Conservation (phyloP, 2,797 vertebrate genomes). For the Sebastes itinus region DNA sequence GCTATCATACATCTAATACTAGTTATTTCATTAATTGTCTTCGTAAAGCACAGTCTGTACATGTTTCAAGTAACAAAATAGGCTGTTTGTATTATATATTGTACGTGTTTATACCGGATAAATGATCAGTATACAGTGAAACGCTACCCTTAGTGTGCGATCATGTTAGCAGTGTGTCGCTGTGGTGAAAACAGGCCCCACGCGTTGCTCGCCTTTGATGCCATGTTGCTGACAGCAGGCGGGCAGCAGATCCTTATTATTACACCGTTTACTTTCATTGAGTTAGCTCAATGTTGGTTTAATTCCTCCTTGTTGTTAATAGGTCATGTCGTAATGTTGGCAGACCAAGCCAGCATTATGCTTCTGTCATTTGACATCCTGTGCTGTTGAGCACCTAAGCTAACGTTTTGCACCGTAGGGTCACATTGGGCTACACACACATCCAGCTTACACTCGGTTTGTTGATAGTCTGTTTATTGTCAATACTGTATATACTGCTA, state of each 20-base stretch:
- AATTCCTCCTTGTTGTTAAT: too few species aligned
- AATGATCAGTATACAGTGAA: not conserved
- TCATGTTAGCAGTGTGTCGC: slow-evolving; percentile 26
- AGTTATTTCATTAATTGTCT: not conserved
- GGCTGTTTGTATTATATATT: not conserved
- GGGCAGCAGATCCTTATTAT: not conserved
- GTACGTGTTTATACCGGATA: not conserved
- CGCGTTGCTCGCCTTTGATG: slow-evolving; percentile 60
- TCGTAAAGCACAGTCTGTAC: not conserved
- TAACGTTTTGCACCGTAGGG: slow-evolving; percentile 18
- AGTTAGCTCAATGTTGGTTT: not conserved
- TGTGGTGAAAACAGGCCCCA: slow-evolving; percentile 64
- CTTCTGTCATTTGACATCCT: not conserved
- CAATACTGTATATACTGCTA: too few species aligned
- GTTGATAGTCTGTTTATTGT: too few species aligned
- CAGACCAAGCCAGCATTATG: too few species aligned
- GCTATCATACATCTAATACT: not conserved
- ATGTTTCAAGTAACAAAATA: not conserved
- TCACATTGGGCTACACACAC: not conserved
- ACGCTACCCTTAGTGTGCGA: not conserved
- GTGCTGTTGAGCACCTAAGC: slow-evolving; percentile 5
- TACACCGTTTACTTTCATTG: not conserved
- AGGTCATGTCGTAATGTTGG: not conserved
- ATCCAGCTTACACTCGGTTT: not conserved
- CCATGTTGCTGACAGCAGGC: slow-evolving; percentile 61